A percentile compares a stretch with the other conserved stretches of the same genome.
These are phyloP conservation scores for Oxytorus armatus DNA, from an alignment of 2,888 invertebrate species.

Conservation along the genomic window DNA sequence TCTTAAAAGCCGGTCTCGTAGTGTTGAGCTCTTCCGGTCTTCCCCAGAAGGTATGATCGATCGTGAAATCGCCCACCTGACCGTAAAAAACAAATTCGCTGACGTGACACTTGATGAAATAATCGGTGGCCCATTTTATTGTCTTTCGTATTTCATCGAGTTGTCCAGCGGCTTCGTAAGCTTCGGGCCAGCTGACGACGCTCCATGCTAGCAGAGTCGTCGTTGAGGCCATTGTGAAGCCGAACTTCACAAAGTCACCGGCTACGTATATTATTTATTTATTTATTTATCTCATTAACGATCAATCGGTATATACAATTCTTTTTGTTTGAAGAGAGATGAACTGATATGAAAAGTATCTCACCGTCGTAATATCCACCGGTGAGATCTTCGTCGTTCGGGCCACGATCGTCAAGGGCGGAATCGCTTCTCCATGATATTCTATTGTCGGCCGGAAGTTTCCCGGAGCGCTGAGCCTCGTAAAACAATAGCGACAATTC, in stretches of 20 bases:
- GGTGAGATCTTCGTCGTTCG: constrained; percentile 85
- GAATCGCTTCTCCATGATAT: constrained; percentile 86
- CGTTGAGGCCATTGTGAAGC: constrained; percentile 86
- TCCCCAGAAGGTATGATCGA: constrained; percentile 87
- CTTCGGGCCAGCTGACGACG: constrained; percentile 85
- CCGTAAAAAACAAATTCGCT: constrained; percentile 85
- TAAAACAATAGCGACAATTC: constrained; percentile 86
- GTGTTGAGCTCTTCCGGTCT: constrained; percentile 87
- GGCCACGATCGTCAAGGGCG: constrained; percentile 85
- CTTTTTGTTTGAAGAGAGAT: not conserved
- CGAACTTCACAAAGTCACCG: constrained; percentile 87
- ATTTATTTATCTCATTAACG: too few species aligned
- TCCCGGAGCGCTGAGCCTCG: constrained; percentile 86
- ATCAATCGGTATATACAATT: too few species aligned
- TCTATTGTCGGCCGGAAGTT: constrained; percentile 85
- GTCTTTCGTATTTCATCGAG: constrained; percentile 84
- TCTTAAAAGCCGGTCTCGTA: constrained; percentile 86
- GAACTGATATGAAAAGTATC: not conserved
- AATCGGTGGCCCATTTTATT: constrained; percentile 87
- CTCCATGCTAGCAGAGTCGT: constrained; percentile 86
- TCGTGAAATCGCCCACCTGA: constrained; percentile 86
- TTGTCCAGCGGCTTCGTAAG: constrained; percentile 85
- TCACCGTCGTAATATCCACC: constrained; percentile 87
- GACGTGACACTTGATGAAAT: constrained; percentile 87
- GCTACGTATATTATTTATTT: constrained; percentile 77